Percentiles rank a stretch among this genome's conserved stretches.
Evolutionary conservation across 2,888 invertebrate species (phyloP).

Genomic region (Polia nebulosa): DNA sequence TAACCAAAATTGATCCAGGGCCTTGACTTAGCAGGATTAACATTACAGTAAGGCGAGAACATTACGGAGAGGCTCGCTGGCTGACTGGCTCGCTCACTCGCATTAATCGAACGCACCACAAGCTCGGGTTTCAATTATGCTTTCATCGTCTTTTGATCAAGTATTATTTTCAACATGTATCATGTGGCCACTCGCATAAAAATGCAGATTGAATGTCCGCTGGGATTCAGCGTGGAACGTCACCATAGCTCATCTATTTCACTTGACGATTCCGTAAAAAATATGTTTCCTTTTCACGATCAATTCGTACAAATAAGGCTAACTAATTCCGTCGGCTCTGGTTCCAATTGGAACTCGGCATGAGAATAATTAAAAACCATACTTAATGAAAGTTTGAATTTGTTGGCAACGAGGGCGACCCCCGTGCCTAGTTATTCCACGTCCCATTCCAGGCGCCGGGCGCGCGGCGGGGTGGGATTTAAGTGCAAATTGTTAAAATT

Average conservation of each 20-base stretch:
- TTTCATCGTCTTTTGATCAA: constrained; percentile 74
- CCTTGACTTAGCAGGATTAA: constrained; percentile 42
- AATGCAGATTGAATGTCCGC: constrained; percentile 51
- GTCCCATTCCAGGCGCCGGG: constrained; percentile 47
- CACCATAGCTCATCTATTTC: constrained; percentile 16
- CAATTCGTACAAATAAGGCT: background rate
- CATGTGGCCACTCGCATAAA: constrained; percentile 57
- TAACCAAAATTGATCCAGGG: constrained; percentile 42
- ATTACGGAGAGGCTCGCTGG: constrained; percentile 61
- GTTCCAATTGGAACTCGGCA: constrained; percentile 6
- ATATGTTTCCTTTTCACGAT: constrained; percentile 1
- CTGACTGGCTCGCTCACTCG: constrained; percentile 73
- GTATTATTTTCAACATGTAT: constrained; percentile 56
- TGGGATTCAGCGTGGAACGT: constrained; percentile 18
- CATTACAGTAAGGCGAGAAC: constrained; percentile 71
- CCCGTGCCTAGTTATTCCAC: constrained; percentile 42
- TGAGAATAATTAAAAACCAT: constrained; percentile 47
- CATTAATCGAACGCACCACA: constrained; percentile 76
- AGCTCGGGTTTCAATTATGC: constrained; percentile 80
- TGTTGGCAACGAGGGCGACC: constrained; percentile 43
- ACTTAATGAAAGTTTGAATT: constrained; percentile 38
- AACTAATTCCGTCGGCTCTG: background rate
- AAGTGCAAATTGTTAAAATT: constrained; percentile 81
- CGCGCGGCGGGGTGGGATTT: constrained; percentile 59
- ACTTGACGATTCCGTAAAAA: background rate